Conservation (phyloP, 2,797 vertebrate genomes). For the Rhabdomys pumilio region DNA sequence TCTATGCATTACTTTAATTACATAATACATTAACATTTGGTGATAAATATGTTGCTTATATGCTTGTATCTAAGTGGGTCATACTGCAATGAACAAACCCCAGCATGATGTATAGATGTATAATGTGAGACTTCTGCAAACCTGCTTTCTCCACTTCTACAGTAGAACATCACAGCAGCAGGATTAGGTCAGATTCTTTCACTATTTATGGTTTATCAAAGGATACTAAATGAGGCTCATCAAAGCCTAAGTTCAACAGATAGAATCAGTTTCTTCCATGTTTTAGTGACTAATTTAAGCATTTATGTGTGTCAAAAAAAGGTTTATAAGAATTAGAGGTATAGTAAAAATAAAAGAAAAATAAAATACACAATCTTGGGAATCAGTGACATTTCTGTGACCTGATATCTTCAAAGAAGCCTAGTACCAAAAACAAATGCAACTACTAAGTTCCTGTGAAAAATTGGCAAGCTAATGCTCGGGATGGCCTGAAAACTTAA, state of each 20-base stretch:
- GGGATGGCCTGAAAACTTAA: background rate
- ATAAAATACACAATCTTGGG: background rate
- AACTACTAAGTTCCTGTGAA: background rate
- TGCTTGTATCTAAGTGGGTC: constrained; percentile 65
- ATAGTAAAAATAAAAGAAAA: constrained; percentile 29
- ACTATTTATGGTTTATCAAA: constrained; percentile 67
- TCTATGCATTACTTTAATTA: constrained; percentile 38
- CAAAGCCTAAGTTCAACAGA: constrained; percentile 33
- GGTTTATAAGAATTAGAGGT: constrained; percentile 34
- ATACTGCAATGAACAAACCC: background rate
- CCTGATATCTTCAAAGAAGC: background rate
- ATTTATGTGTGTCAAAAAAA: background rate
- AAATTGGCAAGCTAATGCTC: background rate
- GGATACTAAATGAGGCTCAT: constrained; percentile 21
- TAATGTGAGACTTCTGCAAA: constrained; percentile 24
- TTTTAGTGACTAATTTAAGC: background rate
- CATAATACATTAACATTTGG: constrained; percentile 34
- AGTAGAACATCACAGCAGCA: background rate
- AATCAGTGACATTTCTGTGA: background rate
- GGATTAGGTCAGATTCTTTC: constrained; percentile 31
- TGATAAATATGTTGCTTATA: constrained; percentile 59
- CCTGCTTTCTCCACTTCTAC: constrained; percentile 24
- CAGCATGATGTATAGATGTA: constrained; percentile 20
- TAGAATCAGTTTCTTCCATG: background rate
- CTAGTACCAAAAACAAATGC: background rate